Percentiles rank a stretch among this genome's conserved stretches.
phyloP scores from a whole-genome alignment of 2,113 vertebrate species.

The Pollimyrus isidori region DNA sequence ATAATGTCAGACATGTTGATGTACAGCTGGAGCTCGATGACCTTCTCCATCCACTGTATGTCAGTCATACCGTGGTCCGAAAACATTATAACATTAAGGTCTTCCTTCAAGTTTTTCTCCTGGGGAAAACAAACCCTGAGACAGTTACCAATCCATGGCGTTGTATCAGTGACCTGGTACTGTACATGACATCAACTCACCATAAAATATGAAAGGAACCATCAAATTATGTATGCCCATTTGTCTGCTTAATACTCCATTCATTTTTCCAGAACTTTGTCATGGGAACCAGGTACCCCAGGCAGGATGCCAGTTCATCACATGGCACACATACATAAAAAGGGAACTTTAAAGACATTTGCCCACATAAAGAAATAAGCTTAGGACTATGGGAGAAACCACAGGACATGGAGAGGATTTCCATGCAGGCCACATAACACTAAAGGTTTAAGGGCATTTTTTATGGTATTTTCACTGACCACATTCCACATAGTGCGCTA shows the following conservation, averaged over 20 bases:
- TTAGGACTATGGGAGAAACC: background rate
- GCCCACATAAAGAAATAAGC: background rate
- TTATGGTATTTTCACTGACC: background rate
- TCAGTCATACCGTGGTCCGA: slow-evolving; percentile 95
- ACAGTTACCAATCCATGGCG: background rate
- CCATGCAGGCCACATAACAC: background rate
- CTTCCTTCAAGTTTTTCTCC: slow-evolving; percentile 65
- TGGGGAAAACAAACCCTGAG: slow-evolving; percentile 41
- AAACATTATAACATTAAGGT: slow-evolving; percentile 80
- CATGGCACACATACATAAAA: background rate
- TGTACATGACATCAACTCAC: background rate
- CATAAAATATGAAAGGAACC: background rate
- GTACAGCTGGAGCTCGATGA: slow-evolving; percentile 76
- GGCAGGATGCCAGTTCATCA: background rate
- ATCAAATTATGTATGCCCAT: background rate
- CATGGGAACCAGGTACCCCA: background rate
- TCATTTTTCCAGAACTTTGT: background rate
- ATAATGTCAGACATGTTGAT: slow-evolving; percentile 69
- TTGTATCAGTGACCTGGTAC: background rate
- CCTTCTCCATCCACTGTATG: slow-evolving; percentile 79
- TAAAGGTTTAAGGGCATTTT: background rate
- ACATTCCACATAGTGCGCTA: slow-evolving; percentile 56
- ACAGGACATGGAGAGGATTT: background rate
- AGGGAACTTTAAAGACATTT: background rate
- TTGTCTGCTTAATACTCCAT: background rate